Percentiles rank a stretch among this genome's conserved stretches.
Conservation (phyloP, 1,140 invertebrate species). For the Zaprionus nigranus region DNA sequence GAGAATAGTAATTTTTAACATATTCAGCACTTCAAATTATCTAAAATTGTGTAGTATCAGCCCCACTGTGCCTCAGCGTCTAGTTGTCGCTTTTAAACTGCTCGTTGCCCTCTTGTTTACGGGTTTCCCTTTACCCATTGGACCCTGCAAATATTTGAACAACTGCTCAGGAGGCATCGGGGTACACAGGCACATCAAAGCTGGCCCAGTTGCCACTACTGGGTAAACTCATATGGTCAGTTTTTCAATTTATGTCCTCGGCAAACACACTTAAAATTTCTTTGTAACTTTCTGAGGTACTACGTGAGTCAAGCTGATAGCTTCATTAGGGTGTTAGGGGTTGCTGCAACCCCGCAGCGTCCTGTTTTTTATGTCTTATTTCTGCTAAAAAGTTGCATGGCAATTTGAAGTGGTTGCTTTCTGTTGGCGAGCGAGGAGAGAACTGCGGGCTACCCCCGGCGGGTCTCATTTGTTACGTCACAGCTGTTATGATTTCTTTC, state of each 20-base stretch:
- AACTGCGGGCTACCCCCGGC: conserved; percentile 50
- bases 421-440: background rate
- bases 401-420: conserved; percentile 76
- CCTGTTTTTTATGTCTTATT: conserved; percentile 75
- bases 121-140: conserved; percentile 31
- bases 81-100: conserved; percentile 19
- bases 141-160: conserved; percentile 70
- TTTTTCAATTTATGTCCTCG: conserved; percentile 51
- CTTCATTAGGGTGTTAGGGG: conserved; percentile 67
- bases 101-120: conserved; percentile 23
- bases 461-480: conserved; percentile 70
- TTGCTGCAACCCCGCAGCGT: conserved; percentile 33
- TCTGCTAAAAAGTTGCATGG: conserved; percentile 57
- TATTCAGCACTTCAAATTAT: too few species aligned
- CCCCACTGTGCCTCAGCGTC: conserved; percentile 22
- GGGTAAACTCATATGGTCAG: conserved; percentile 66
- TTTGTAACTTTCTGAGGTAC: conserved; percentile 60
- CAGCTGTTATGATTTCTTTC: conserved; percentile 75
- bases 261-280: conserved; percentile 58
- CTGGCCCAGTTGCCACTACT: conserved; percentile 31
- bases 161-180: conserved; percentile 57
- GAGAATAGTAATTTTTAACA: too few species aligned
- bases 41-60: background rate
- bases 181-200: conserved; percentile 59
- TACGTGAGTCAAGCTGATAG: conserved; percentile 50